Evolutionary conservation across 2,797 vertebrate species (phyloP), one percentile per base, ranked within the genome.

Genomic region (Acropternis orthonyx): DNA sequence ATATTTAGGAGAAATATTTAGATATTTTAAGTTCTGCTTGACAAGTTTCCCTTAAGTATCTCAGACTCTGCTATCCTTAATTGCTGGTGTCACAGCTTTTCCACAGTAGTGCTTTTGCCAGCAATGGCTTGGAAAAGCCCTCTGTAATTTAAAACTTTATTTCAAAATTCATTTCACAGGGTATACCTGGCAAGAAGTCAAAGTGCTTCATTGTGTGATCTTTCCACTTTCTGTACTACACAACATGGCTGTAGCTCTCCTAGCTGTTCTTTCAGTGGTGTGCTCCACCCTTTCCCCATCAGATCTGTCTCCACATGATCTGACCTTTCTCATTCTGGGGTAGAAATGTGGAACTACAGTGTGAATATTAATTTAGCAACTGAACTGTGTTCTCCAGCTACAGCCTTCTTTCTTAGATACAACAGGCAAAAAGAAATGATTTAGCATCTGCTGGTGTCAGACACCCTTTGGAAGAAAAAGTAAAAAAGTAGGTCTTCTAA

Each of bases 161-260:
- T 97, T 97, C 92, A 54, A 80, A 95, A 96, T 97, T 88, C 56
- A 49, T 92, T 96, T 96, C 86, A 79, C 65, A 69, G 89, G 81
- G 41, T 94, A 65, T 89, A 92, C 85, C 89, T 97, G 94, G 95
- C 94, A 95, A 71, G 81, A 89, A 93, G 86, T 96, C 93, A 91
- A 95, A 96, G 92, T 89, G 72, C 85, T 95, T 95, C 82, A n/a
- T 15, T 89, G 67, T 69, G 44, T 81, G 78, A 89, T 96, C 88
- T 88, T 94, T 95, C 67, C 56, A 90, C 69, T 94, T 68, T 80
- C 67, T 75, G 49, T 26, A 24, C 48, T 82, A 43, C 46, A 69
- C 39, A 69, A 79, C 67, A 23, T 52, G 55, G 43, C 75, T 85
- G 3, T 6, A 76, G 61, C 41, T 92, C 58, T 81, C 23, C 54